Evolutionary conservation across 2,888 invertebrate species (phyloP), one percentile per base, ranked within the genome.

Genomic region (Rhagophthalmus giganteus): DNA sequence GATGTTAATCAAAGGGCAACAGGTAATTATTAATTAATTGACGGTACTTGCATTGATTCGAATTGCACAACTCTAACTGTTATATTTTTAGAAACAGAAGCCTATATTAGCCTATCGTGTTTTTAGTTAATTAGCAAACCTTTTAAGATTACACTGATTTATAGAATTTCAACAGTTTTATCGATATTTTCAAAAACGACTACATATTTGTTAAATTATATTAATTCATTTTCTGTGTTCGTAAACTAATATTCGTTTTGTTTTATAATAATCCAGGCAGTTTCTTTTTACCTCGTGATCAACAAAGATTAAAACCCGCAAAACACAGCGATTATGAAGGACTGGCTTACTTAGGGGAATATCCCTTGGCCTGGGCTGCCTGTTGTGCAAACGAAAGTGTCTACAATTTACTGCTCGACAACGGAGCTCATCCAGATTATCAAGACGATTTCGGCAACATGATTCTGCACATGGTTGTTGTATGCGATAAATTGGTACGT

Each of bases 391-490:
- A 96, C 70, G 95, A 97, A 75, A 93, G 94, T 38, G 95, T 96
- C 7, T 99, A 99, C 72, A 98, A 99, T 77, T 81, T 95, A 52
- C 80, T 99, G 1, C 78, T 97, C 41, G 94, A 96, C 64, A 86
- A 86, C 33, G 95, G 90, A 1, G 95, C 97, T 0, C 88, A 98
- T 76, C 98, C 98, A 0, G 95, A 99, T 73, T 81, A 86, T n/a
- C 91, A 94, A 72, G 98, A 99, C 73, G 86, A 90, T 0, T 97
- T 95, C 69, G 99, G 99, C 7, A 99, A 99, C 72, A 97, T 95
- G 85, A 94, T 97, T 57, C 80, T 99, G n/a, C 99, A 99, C 72
- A 97, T 99, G 95, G 94, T 98, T 25, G 98, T 99, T 26, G 96
- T 99, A 52, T 90, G 94, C 70, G 95, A 98, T 76, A 96, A 97